Percentiles rank a stretch among this genome's conserved stretches.
Evolutionary conservation across 1,140 invertebrate species (phyloP).

Genomic region (Rhagoletis zephyria): DNA sequence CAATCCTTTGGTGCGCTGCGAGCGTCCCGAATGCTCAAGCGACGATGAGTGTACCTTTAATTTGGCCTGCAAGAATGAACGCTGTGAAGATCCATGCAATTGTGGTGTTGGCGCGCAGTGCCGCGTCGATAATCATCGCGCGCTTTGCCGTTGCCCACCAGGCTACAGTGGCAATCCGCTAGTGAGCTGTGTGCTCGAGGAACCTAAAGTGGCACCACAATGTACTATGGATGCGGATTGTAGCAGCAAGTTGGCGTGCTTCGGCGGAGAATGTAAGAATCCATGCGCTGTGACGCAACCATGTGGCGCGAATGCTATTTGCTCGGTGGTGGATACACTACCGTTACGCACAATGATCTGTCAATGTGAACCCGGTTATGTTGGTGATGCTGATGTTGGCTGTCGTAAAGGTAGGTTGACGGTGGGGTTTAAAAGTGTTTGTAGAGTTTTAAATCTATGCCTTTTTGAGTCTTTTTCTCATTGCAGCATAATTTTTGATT

Average conservation of each 20-base stretch:
- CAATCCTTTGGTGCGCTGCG: slow-evolving; percentile 83
- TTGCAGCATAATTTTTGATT: slow-evolving; percentile 60
- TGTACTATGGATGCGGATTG: slow-evolving; percentile 89
- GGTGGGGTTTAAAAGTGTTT: background rate
- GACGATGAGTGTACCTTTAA: slow-evolving; percentile 84
- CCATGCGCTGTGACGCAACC: slow-evolving; percentile 86
- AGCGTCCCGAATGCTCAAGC: slow-evolving; percentile 82
- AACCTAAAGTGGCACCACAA: slow-evolving; percentile 76
- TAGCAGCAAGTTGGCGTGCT: slow-evolving; percentile 86
- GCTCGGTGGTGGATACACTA: slow-evolving; percentile 86
- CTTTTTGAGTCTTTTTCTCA: slow-evolving; percentile 66
- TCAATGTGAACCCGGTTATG: slow-evolving; percentile 84
- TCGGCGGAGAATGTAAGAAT: slow-evolving; percentile 85
- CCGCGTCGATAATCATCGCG: slow-evolving; percentile 82
- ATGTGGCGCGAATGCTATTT: slow-evolving; percentile 85
- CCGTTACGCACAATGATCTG: slow-evolving; percentile 91
- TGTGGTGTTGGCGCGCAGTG: slow-evolving; percentile 83
- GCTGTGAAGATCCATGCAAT: slow-evolving; percentile 86
- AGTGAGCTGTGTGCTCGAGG: slow-evolving; percentile 77
- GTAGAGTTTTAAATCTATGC: slow-evolving; percentile 52
- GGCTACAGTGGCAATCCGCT: slow-evolving; percentile 87
- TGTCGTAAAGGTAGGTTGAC: slow-evolving; percentile 81
- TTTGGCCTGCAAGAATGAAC: slow-evolving; percentile 82
- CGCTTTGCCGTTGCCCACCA: slow-evolving; percentile 86
- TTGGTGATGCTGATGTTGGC: slow-evolving; percentile 87